Conservation (phyloP, 2,888 invertebrate species). For the Leptinotarsa haldemani region DNA sequence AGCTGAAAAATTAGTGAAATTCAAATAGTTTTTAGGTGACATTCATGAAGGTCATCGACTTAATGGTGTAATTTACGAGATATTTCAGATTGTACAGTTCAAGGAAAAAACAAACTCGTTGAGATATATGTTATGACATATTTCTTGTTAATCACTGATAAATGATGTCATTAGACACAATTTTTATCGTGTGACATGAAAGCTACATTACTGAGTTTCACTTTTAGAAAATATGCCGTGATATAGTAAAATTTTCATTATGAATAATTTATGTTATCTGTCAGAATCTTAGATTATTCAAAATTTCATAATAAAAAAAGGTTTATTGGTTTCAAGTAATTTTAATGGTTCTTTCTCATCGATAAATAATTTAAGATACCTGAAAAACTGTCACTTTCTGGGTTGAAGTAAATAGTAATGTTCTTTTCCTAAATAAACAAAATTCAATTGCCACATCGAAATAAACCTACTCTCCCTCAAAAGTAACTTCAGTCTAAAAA, state of each 20-base stretch:
- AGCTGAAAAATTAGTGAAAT: neutral
- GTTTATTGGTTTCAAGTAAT: no score
- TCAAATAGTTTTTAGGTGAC: neutral
- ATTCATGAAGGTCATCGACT: neutral
- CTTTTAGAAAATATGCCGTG: no score
- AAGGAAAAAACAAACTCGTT: constrained; percentile 3
- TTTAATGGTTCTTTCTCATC: no score
- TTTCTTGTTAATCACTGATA: neutral
- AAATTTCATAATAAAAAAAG: no score
- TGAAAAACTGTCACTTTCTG: no score
- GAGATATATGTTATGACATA: neutral
- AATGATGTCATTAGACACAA: neutral
- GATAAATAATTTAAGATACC: no score
- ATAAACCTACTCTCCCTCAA: neutral
- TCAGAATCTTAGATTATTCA: no score
- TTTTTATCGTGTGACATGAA: neutral
- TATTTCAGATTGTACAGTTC: neutral
- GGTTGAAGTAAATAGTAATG: no score
- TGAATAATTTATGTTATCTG: no score
- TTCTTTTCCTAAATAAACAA: neutral
- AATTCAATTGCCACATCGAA: neutral
- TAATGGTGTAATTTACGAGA: neutral
- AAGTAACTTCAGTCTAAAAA: neutral
- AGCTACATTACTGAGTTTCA: no score
- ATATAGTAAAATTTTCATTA: no score